Evolutionary conservation across 2,113 vertebrate species (phyloP).

Genomic region (Calcarius ornatus): DNA sequence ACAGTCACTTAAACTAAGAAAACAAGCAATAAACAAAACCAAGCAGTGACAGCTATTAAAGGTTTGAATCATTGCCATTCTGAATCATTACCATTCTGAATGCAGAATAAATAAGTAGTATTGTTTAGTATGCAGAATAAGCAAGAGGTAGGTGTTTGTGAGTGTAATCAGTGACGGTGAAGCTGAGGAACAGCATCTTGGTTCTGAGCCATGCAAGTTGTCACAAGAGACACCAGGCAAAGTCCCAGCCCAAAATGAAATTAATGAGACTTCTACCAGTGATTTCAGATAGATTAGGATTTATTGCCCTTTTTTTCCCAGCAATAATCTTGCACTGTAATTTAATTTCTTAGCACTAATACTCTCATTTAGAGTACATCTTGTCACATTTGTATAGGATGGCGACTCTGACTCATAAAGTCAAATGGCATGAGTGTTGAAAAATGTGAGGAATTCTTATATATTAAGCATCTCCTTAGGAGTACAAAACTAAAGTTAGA

Average conservation of each 20-base stretch:
- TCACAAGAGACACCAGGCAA: neutral
- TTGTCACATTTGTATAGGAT: neutral
- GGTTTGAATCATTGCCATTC: neutral
- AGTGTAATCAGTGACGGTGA: neutral
- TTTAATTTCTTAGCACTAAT: neutral
- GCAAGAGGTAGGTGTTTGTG: neutral
- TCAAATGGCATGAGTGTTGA: neutral
- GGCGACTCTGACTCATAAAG: neutral
- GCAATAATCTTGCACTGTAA: neutral
- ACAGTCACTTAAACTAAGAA: neutral
- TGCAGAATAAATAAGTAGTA: neutral
- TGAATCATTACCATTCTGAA: neutral
- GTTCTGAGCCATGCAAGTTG: neutral
- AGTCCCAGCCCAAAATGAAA: neutral
- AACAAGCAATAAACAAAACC: slow-evolving; percentile 26
- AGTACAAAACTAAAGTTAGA: neutral
- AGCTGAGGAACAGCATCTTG: neutral
- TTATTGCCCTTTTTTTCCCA: neutral
- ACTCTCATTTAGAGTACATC: neutral
- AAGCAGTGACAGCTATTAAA: neutral
- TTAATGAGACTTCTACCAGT: neutral
- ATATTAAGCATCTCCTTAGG: neutral
- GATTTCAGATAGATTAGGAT: neutral
- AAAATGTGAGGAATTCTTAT: neutral
- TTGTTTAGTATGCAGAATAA: neutral